phyloP scores from a whole-genome alignment of 2,113 vertebrate species.

The Phainopepla nitens region DNA sequence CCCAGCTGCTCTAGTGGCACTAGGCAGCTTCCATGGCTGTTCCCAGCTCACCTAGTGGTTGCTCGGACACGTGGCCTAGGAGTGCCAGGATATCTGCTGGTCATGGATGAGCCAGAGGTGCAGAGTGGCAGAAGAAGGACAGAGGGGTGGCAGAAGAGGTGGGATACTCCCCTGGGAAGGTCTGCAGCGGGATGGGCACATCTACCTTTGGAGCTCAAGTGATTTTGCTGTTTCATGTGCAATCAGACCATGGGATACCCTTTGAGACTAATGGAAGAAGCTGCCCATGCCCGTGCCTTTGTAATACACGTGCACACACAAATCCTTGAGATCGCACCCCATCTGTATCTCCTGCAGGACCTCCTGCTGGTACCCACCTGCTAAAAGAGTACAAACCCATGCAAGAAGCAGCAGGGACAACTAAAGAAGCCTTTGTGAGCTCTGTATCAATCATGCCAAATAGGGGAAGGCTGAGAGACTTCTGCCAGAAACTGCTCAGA shows the following conservation, averaged over 20 bases:
- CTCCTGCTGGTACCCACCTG: background rate
- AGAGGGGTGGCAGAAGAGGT: background rate
- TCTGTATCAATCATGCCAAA: background rate
- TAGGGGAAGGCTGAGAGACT: background rate
- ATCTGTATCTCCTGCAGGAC: background rate
- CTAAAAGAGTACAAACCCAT: background rate
- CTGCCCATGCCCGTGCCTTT: fast-evolving
- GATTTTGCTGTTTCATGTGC: background rate
- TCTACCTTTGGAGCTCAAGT: background rate
- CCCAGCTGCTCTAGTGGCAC: background rate
- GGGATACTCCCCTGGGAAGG: background rate
- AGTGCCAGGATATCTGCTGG: background rate
- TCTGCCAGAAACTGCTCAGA: background rate
- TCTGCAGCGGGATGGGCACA: background rate
- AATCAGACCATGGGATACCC: fast-evolving
- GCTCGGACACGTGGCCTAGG: fast-evolving
- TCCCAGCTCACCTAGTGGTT: background rate
- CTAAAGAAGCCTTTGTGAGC: background rate
- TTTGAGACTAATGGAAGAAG: background rate
- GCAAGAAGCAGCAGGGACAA: background rate
- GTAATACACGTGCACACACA: background rate
- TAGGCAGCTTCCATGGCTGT: fast-evolving
- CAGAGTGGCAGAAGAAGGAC: background rate
- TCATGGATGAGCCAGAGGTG: background rate
- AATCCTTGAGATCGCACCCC: background rate